Evolutionary conservation across 2,888 invertebrate genomes (phyloP).

Genomic region (Keiferia lycopersicella): DNA sequence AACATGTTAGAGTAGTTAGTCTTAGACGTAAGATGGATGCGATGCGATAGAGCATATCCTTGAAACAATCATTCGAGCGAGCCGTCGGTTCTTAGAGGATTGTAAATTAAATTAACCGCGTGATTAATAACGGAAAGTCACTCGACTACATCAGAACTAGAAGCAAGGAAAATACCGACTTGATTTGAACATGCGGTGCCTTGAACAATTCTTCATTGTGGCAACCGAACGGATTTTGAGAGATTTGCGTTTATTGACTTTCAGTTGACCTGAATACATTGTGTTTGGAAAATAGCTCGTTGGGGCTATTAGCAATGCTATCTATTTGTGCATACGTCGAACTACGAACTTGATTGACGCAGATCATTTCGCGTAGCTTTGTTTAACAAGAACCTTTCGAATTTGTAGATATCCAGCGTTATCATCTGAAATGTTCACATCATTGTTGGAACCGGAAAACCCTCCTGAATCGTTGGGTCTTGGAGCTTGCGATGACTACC

Average conservation of each 20-base stretch:
- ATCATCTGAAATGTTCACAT: constrained; percentile 90
- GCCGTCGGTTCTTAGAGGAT: constrained; percentile 53
- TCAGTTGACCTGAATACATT: constrained; percentile 22
- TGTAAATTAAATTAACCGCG: constrained; percentile 67
- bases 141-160: constrained; percentile 46
- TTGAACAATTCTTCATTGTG: constrained; percentile 18
- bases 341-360: constrained; percentile 4
- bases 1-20: constrained; percentile 16
- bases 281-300: constrained; percentile 19
- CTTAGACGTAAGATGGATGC: constrained; percentile 32
- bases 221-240: constrained; percentile 21
- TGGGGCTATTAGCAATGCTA: constrained; percentile 11
- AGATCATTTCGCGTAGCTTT: neutral
- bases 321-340: neutral
- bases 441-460: constrained; percentile 84
- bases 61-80: constrained; percentile 42
- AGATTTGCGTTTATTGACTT: constrained; percentile 23
- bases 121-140: constrained; percentile 69
- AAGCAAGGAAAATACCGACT: constrained; percentile 52
- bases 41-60: constrained; percentile 40
- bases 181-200: constrained; percentile 29
- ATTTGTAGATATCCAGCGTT: constrained; percentile 84
- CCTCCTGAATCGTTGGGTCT: constrained; percentile 84
- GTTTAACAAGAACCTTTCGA: neutral
- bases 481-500: constrained; percentile 80